These are phyloP conservation scores for Prunella fulvescens DNA, from an alignment of 2,113 vertebrate species.

Conservation along the genomic window DNA sequence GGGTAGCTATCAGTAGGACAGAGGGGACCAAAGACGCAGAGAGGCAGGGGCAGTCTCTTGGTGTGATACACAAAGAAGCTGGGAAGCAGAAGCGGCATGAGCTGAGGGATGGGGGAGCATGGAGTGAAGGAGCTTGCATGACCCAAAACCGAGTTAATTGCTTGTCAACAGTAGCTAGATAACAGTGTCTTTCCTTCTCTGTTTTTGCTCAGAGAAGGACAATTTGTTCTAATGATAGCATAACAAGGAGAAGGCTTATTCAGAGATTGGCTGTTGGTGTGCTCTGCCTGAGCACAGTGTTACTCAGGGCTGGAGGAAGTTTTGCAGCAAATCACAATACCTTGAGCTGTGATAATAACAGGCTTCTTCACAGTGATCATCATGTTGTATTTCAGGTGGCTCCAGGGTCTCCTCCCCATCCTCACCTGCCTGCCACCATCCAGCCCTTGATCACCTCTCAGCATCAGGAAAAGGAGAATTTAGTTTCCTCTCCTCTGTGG, in stretches of 20 bases:
- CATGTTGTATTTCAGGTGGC: not conserved
- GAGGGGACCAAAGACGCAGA: not conserved
- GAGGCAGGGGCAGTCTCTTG: not conserved
- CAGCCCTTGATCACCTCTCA: not conserved
- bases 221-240: conserved; percentile 22
- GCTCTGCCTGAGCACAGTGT: not conserved
- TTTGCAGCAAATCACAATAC: not conserved
- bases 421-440: not conserved
- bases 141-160: not conserved
- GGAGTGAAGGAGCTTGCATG: not conserved
- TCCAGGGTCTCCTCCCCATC: not conserved
- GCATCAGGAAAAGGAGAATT: not conserved
- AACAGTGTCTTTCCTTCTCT: not conserved
- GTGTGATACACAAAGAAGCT: not conserved
- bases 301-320: not conserved
- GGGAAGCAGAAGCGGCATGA: not conserved
- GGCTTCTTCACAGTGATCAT: not conserved
- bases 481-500: not conserved
- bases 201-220: not conserved
- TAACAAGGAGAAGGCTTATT: not conserved
- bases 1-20: not conserved
- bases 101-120: not conserved
- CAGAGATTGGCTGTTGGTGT: not conserved
- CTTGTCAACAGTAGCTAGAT: conserved; percentile 22
- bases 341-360: not conserved